Evolutionary conservation across 2,113 vertebrate species (phyloP), one percentile per base, ranked within the genome.

Genomic region (Leptodactylus fuscus): DNA sequence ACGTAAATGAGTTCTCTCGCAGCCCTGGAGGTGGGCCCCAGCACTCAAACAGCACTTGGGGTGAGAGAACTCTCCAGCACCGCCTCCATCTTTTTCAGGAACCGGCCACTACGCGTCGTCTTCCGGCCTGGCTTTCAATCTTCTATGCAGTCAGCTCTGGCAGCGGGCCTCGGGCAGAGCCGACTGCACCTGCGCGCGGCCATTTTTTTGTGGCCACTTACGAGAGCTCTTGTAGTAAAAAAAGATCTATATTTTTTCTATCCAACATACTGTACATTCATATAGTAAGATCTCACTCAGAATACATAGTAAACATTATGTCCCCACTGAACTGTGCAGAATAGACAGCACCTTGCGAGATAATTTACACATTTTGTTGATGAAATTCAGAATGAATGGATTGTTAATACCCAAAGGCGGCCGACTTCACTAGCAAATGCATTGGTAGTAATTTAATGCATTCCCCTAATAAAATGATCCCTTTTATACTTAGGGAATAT

Each of bases 301-400:
- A 12, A 32, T 32, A 32, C 60, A 65, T 32, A 16, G 29, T 16
- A 32, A 32, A 13, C 27, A 65, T 32, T 16, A 16, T 65, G 29
- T 46, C 70, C n/a, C 65, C 41, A n/a, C 20, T 13, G 38, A 73
- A 46, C 36, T 46, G 22, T 24, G 41, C n/a, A 10, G 29, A 32
- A 70, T 1, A 71, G 38, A 73, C 22, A 15, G n/a, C 70, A 73
- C 70, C 69, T 41, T 71, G 69, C 34, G 24, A 73, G 38, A 73
- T 46, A 73, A 73, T 15, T 73, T 22, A 73, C 70, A 73, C 70
- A 46, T 73, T 71, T 44, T 73, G 12, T 15, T 73, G 15, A 73
- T 73, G 22, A 73, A n/a, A 73, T 46, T 24, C 38, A 27, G 15
- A 16, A 48, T 48, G 44, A 48, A 74, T 74, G 44, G 44, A 44